Base-by-base conservation (phyloP, 2,797 vertebrate genomes). In the Agapornis canus region DNA sequence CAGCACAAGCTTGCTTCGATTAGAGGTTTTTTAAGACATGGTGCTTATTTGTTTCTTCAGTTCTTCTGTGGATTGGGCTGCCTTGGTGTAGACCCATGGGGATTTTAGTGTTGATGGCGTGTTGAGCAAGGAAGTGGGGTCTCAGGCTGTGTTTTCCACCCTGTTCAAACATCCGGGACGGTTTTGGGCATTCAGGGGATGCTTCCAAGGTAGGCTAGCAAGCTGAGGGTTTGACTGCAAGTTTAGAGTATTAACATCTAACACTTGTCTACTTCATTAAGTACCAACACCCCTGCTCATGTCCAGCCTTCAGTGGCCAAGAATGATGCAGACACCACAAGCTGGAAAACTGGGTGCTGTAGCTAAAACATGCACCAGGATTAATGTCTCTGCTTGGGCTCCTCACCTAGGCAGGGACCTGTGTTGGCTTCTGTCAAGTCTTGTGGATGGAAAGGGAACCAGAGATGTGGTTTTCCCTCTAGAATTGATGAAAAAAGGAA, bases 91-190 rank as follows among this genome's bases (percentile, higher is more conserved):
- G 5, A 2, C 60, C 75, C 65, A 47, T 45, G 54, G 31, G 10
- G 32, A 11, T 43, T n/a, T 42, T 45, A 48, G 54, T 2, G 12
- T 12, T 65, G 16, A 64, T 7, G 12, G 39, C 1, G 2, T 35
- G 40, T 10, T 51, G 81, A 60, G 61, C 61, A 7, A 2, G 5
- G 57, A 40, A 57, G n/a, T 72, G 79, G 78, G 75, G 23, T 73
- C 79, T 85, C 0, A 0, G 61, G 47, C 27, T 0, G 0, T 3
- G 29, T 49, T 87, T 90, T 52, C 37, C 70, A 52, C 5, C 21
- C 52, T 27, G 12, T 29, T 57, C 26, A 31, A 78, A 82, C 25
- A 19, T 29, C 23, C 7, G 0, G 35, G n/a, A 35, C 42, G 32
- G 42, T 49, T 43, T 54, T 7, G 3, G 59, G 59, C n/a, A 4